A percentile compares a stretch with the other conserved stretches of the same genome.
Conservation (phyloP, 2,888 invertebrate species). For the Eueremaeus valkanovi region DNA sequence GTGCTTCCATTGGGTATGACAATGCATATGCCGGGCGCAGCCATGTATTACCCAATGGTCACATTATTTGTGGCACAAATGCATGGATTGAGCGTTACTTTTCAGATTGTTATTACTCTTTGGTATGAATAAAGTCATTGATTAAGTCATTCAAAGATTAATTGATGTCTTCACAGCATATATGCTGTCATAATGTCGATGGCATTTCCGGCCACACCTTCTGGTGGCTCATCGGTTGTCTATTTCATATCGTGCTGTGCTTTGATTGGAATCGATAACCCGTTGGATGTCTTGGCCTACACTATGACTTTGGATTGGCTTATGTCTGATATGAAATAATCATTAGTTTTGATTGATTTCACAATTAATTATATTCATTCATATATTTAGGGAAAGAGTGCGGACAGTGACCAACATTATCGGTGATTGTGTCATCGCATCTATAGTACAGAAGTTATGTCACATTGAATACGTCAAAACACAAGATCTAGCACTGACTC, state of each 20-base stretch:
- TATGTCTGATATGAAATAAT: not conserved
- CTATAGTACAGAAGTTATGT: conserved; percentile 21
- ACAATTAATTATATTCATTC: not conserved
- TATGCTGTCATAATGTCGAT: conserved; percentile 31
- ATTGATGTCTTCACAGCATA: not conserved
- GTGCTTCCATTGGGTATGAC: conserved; percentile 40
- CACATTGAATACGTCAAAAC: not conserved
- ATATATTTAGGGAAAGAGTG: conserved; percentile 30
- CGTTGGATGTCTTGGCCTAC: conserved; percentile 31
- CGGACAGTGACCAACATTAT: conserved; percentile 32
- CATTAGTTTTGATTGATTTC: not conserved
- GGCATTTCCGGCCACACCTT: conserved; percentile 30
- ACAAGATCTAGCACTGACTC: too few species aligned
- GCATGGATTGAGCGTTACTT: not conserved
- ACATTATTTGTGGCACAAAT: conserved; percentile 39
- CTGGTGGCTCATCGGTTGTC: not conserved
- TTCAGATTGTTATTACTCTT: not conserved
- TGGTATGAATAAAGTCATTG: conserved; percentile 6
- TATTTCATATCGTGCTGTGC: conserved; percentile 21
- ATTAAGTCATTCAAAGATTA: not conserved
- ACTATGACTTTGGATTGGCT: conserved; percentile 37
- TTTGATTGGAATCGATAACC: conserved; percentile 32
- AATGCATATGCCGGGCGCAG: conserved; percentile 37
- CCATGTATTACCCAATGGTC: conserved; percentile 29
- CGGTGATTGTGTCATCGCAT: conserved; percentile 30